phyloP scores from a whole-genome alignment of 2,113 vertebrate genomes.

The Aplodontia rufa region DNA sequence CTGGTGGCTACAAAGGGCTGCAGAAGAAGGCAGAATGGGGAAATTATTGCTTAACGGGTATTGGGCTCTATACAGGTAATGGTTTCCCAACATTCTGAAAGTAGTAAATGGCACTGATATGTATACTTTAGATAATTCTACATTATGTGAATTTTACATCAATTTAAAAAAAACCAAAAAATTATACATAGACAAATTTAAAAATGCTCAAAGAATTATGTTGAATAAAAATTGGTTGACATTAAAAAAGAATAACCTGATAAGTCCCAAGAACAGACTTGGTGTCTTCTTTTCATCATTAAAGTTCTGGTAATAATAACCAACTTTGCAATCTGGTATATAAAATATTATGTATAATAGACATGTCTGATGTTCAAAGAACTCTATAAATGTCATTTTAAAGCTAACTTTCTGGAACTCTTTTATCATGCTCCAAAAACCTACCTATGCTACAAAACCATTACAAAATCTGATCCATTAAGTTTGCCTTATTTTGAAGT shows the following conservation, averaged over 20 bases:
- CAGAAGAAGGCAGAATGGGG: not conserved
- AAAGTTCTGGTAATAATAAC: not conserved
- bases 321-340: not conserved
- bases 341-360: not conserved
- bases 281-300: constrained; percentile 12
- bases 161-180: not conserved
- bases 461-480: not conserved
- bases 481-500: not conserved
- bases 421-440: not conserved
- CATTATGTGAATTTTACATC: not conserved
- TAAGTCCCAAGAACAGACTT: not conserved
- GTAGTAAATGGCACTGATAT: not conserved
- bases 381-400: constrained; percentile 1
- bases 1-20: not conserved
- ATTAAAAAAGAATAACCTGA: not conserved
- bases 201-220: not conserved
- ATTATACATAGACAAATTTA: not conserved
- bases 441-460: not conserved
- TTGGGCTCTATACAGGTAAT: not conserved
- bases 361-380: not conserved
- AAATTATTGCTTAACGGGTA: not conserved
- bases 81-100: not conserved
- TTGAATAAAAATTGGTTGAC: not conserved
- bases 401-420: not conserved
- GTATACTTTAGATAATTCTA: not conserved